These are phyloP conservation scores for Odontocolon sp. DNA, from an alignment of 2,888 invertebrate species.

Conservation along the genomic window DNA sequence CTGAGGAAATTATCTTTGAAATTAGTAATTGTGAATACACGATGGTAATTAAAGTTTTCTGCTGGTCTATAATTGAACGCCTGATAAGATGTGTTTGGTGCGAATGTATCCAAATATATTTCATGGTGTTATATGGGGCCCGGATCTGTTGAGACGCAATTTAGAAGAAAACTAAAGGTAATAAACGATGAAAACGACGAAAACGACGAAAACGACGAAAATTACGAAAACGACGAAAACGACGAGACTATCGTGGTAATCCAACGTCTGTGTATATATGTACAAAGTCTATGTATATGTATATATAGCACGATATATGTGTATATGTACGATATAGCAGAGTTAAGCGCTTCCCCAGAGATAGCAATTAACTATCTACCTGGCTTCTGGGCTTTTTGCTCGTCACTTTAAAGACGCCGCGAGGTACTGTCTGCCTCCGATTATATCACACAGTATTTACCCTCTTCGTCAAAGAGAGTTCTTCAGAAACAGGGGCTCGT, in stretches of 20 bases:
- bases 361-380: constrained; percentile 54
- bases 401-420: constrained; percentile 47
- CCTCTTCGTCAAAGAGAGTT: neutral
- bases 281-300: too few species aligned
- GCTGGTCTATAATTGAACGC: too few species aligned
- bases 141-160: constrained; percentile 1
- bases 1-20: too few species aligned
- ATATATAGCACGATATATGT: too few species aligned
- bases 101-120: neutral
- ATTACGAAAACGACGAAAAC: constrained; percentile 1
- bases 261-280: constrained; percentile 28
- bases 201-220: constrained; percentile 21
- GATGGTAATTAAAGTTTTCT: too few species aligned
- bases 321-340: constrained; percentile 21
- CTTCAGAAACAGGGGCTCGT: neutral
- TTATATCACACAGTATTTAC: constrained; percentile 26
- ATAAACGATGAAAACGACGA: constrained; percentile 3
- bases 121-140: too few species aligned
- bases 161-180: constrained; percentile 11
- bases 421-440: constrained; percentile 22
- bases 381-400: constrained; percentile 42
- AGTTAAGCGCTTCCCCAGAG: constrained; percentile 43
- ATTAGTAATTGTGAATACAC: too few species aligned
- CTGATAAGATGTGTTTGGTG: too few species aligned
- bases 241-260: constrained; percentile 49